Evolutionary conservation across 1,140 invertebrate species (phyloP).

Genomic region (Rhagoletis zephyria): DNA sequence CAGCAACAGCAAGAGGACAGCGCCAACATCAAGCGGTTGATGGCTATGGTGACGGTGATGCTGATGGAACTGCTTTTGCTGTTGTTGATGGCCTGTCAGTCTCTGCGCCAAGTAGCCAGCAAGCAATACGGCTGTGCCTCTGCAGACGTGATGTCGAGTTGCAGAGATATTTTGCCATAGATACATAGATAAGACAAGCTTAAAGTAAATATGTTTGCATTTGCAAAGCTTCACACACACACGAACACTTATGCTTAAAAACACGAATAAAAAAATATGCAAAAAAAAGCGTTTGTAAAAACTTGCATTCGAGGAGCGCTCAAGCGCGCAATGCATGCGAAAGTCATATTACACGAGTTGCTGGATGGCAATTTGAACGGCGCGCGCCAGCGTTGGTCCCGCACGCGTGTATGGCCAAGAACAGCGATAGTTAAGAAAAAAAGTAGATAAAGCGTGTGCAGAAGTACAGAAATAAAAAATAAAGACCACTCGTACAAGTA

Average conservation of each 20-base stretch:
- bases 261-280: not conserved
- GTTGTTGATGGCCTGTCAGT: not conserved
- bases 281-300: not conserved
- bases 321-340: not conserved
- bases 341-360: not conserved
- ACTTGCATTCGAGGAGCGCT: not conserved
- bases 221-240: too few species aligned
- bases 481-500: too few species aligned
- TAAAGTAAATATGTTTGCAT: slow-evolving; percentile 18
- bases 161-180: not conserved
- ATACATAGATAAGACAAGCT: slow-evolving; percentile 22
- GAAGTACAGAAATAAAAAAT: too few species aligned
- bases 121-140: not conserved
- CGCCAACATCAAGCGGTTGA: not conserved
- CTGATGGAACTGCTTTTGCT: not conserved
- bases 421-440: not conserved
- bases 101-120: not conserved
- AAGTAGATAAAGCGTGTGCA: not conserved
- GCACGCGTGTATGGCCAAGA: not conserved
- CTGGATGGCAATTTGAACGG: not conserved
- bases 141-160: slow-evolving; percentile 32
- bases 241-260: too few species aligned
- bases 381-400: not conserved
- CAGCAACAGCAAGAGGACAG: not conserved
- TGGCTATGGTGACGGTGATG: not conserved